Base-by-base conservation (phyloP, 2,113 vertebrate genomes). In the Laterallus jamaicensis region DNA sequence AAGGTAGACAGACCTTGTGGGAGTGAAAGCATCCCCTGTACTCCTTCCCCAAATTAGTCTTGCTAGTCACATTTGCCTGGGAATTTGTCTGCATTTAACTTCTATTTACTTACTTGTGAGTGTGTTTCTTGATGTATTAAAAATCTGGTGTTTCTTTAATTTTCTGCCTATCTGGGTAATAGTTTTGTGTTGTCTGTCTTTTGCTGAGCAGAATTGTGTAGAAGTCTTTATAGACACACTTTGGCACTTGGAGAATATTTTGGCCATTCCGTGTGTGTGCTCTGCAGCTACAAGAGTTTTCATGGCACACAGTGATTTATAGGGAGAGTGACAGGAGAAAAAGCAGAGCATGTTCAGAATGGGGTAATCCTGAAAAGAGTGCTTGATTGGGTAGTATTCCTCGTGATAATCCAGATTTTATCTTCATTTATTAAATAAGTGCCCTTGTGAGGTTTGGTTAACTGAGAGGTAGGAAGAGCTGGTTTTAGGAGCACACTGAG, bases 251-350 rank as follows among this genome's bases (percentile, higher is more conserved):
- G 49, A 82, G 63, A 66, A 50, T 79, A 31, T 66, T 79, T 74
- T 39, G 22, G 50, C 58, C 55, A 18, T 76, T 79, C 13, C 16
- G 64, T 6, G 16, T 18, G 5, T 32, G 18, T 39, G 9, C 3
- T 40, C 37, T 80, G n/a, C 32, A n/a, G 37, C 17, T 76, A 29
- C 6, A 42, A 70, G 6, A 39, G 60, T 52, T 88, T 28, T 55
- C 28, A 4, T 50, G 19, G 10, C n/a, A 55, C 8, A 5, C 15
- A 47, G 16, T 54, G 54, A 76, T 76, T 64, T 90, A 55, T 4
- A 0, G 21, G 26, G 31, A 82, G 20, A 12, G 7, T 37, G 9
- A 15, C 0, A 6, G 21, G 32, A 77, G 40, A 1, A 12, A n/a
- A 44, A 67, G 29, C 82, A 75, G 35, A 3, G 0, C 29, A 15